Evolutionary conservation across 2,888 invertebrate species (phyloP).

Genomic region (Dexiosoma caninum): DNA sequence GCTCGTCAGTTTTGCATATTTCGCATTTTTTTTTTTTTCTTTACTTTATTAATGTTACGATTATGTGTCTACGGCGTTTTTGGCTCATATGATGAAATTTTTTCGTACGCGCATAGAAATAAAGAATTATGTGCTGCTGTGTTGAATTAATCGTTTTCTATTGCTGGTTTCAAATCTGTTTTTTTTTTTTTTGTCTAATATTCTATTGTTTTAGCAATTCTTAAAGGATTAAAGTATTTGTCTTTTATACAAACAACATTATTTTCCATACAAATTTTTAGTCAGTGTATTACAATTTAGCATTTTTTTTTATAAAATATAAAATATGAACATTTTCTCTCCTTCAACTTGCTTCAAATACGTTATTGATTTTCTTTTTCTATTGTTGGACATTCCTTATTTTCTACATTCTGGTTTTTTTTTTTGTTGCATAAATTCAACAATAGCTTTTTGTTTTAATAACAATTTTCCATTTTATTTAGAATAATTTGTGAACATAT

Average conservation of each 20-base stretch:
- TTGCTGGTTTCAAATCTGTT: neutral
- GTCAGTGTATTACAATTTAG: no score
- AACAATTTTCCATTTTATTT: conserved; percentile 19
- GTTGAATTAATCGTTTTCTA: neutral
- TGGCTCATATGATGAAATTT: conserved; percentile 42
- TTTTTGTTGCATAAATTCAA: conserved; percentile 18
- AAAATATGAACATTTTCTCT: neutral
- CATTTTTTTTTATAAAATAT: neutral
- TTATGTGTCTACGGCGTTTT: conserved; percentile 7
- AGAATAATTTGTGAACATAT: neutral
- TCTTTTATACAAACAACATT: no score
- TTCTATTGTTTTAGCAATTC: neutral
- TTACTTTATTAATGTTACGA: neutral
- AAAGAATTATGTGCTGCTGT: conserved; percentile 5
- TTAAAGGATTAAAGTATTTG: neutral
- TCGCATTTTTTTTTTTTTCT: conserved; percentile 15
- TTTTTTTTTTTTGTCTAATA: no score
- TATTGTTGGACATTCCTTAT: conserved; percentile 15
- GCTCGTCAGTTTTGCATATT: conserved; percentile 25
- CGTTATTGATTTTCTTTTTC: conserved; percentile 41
- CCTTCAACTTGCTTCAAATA: neutral
- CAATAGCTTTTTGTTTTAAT: conserved; percentile 37
- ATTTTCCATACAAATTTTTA: no score
- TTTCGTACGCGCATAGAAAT: neutral
- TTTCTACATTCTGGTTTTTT: neutral